A percentile compares a stretch with the other conserved stretches of the same genome.
Conservation (phyloP, 1,140 invertebrate species). For the Hypsibius dujardini region DNA sequence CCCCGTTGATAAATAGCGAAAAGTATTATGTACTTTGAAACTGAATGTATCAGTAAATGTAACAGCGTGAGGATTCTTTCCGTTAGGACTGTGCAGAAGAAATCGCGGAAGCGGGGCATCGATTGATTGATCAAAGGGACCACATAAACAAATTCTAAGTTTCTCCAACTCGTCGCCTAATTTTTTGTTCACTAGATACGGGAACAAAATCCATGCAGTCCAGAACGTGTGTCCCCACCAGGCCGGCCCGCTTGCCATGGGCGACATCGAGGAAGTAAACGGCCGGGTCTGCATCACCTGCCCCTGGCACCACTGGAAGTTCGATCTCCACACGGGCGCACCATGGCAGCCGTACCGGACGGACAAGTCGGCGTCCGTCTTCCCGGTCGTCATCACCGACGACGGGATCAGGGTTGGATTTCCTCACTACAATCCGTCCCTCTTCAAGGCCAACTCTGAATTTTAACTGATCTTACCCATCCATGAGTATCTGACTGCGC, state of each 20-base stretch:
- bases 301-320: slow-evolving; percentile 3
- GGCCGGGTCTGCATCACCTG: not conserved
- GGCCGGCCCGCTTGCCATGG: not conserved
- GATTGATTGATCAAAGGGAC: too few relatives aligned
- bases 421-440: not conserved
- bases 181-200: too few relatives aligned
- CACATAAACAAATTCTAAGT: too few relatives aligned
- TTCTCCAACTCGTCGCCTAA: too few relatives aligned
- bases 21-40: too few relatives aligned
- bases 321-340: not conserved
- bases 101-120: too few relatives aligned
- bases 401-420: not conserved
- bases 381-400: not conserved
- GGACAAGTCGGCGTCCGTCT: not conserved
- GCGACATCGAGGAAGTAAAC: not conserved
- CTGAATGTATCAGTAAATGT: too few relatives aligned
- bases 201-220: not conserved
- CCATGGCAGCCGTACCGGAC: not conserved
- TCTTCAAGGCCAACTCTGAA: not conserved
- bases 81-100: not conserved
- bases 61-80: not conserved
- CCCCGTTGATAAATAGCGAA: too few relatives aligned
- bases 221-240: not conserved
- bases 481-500: too few relatives aligned
- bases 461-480: too few relatives aligned